Evolutionary conservation across 2,113 vertebrate species (phyloP).

Genomic region (Perca schrenkii): DNA sequence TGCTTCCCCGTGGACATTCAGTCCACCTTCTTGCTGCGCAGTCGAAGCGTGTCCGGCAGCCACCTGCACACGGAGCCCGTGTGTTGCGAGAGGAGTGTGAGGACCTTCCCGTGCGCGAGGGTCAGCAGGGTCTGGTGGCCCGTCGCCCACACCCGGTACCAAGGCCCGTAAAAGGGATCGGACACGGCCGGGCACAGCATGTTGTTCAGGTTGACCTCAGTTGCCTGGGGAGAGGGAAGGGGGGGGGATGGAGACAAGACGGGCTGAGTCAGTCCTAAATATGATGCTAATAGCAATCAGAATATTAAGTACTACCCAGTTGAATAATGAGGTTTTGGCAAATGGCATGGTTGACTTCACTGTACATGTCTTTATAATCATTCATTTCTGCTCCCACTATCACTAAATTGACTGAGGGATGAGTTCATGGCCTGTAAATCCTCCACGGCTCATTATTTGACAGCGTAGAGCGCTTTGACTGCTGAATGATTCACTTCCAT

Average conservation of each 20-base stretch:
- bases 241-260: not conserved
- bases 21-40: slow-evolving; percentile 94
- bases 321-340: slow-evolving; percentile 32
- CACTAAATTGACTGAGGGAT: not conserved
- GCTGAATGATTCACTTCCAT: not conserved
- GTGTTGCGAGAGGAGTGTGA: slow-evolving; percentile 89
- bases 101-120: slow-evolving; percentile 93
- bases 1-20: slow-evolving; percentile 74
- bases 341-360: slow-evolving; percentile 16
- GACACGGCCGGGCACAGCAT: slow-evolving; percentile 99
- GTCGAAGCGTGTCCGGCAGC: slow-evolving; percentile 86
- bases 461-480: not conserved
- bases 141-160: slow-evolving; percentile 97
- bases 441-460: not conserved
- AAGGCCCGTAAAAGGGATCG: slow-evolving; percentile 97
- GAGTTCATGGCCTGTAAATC: slow-evolving; percentile 17
- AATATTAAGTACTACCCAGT: slow-evolving; percentile 2
- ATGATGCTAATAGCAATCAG: not conserved
- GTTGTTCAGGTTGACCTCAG: slow-evolving; percentile 99
- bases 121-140: slow-evolving; percentile 97
- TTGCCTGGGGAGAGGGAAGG: slow-evolving; percentile 82
- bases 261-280: not conserved
- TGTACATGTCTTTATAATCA: slow-evolving; percentile 12
- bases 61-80: slow-evolving; percentile 85
- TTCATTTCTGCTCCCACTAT: slow-evolving; percentile 16